These are phyloP conservation scores for Perca flavescens DNA, from an alignment of 2,113 vertebrate species.

Conservation along the genomic window DNA sequence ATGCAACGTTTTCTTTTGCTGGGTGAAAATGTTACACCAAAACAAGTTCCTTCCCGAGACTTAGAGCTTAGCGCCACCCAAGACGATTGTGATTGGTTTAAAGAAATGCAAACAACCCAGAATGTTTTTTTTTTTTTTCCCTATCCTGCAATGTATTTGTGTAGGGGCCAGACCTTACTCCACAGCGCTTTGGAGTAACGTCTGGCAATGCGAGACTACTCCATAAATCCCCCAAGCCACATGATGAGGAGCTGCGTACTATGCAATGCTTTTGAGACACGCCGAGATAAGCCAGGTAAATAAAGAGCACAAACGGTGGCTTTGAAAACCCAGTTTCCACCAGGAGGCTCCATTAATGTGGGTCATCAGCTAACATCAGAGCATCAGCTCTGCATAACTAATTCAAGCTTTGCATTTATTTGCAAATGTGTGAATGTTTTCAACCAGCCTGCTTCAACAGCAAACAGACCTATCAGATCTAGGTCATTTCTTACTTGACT, in stretches of 20 bases:
- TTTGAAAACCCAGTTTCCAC: constrained; percentile 1
- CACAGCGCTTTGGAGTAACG: too few species aligned
- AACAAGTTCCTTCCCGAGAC: too few species aligned
- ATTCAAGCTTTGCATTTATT: constrained; percentile 42
- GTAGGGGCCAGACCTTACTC: too few species aligned
- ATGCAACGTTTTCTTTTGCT: too few species aligned
- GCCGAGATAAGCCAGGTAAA: constrained; percentile 29
- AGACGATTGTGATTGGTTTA: too few species aligned
- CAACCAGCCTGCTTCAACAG: constrained; percentile 1
- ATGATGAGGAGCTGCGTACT: constrained; percentile 8
- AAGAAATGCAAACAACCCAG: too few species aligned
- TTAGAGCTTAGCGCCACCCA: too few species aligned
- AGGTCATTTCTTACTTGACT: not conserved
- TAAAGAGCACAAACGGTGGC: not conserved
- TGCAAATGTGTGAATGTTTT: constrained; percentile 21
- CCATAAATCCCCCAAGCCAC: not conserved
- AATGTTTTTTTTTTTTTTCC: too few species aligned
- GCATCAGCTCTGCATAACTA: constrained; percentile 17
- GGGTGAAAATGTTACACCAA: too few species aligned
- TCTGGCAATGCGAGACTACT: not conserved
- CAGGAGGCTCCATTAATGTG: constrained; percentile 7
- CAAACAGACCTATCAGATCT: constrained; percentile 7
- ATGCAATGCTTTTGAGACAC: not conserved
- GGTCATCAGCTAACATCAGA: constrained; percentile 10
- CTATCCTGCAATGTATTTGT: too few species aligned